phyloP scores from a whole-genome alignment of 2,888 invertebrate genomes.

The Lasioglossum marginatum region DNA sequence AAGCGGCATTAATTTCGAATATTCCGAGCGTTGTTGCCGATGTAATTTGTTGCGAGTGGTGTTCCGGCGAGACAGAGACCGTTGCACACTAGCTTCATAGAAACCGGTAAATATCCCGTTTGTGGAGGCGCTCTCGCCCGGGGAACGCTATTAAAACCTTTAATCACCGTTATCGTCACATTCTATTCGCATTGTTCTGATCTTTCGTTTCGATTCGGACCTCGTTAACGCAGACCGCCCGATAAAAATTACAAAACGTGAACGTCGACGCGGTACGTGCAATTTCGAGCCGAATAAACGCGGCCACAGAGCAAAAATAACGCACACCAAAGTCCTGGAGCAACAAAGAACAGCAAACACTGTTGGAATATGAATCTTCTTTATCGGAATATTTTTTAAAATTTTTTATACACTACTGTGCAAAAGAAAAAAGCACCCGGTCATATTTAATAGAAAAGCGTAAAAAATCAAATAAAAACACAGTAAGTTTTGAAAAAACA shows the following conservation, averaged over 20 bases:
- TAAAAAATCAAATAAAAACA: too few relatives aligned
- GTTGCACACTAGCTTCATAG: background rate
- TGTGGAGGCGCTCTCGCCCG: too few relatives aligned
- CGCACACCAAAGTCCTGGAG: background rate
- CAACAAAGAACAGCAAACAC: background rate
- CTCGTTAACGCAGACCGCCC: background rate
- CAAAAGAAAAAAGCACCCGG: too few relatives aligned
- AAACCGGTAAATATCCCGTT: constrained; percentile 11
- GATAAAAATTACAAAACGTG: background rate
- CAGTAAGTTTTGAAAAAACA: too few relatives aligned
- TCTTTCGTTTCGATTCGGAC: background rate
- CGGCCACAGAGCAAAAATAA: background rate
- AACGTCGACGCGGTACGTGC: background rate
- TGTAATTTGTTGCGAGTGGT: background rate
- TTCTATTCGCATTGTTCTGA: background rate
- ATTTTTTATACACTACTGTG: background rate
- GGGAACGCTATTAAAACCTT: constrained; percentile 14
- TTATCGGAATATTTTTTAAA: background rate
- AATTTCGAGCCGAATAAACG: background rate
- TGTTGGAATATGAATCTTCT: background rate
- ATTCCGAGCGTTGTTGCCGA: background rate
- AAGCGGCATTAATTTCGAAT: background rate
- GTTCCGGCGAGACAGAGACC: background rate
- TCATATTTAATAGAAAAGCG: too few relatives aligned
- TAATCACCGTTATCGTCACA: constrained; percentile 12